Evolutionary conservation across 2,888 invertebrate genomes (phyloP).

Genomic region (Liopterus haemorrhoidalis): DNA sequence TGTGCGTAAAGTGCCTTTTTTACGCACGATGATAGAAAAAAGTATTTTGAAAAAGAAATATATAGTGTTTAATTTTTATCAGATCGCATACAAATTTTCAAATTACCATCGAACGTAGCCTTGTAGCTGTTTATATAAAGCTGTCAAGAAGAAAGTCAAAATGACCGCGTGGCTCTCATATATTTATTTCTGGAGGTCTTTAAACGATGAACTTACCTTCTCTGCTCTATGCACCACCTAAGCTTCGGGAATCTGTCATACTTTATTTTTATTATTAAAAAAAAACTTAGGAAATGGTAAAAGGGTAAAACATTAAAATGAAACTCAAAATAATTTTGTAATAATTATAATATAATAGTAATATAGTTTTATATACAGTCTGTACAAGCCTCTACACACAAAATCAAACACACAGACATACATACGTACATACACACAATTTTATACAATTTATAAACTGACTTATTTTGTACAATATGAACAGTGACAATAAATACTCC

Average conservation of each 20-base stretch:
- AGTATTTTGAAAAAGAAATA: too few relatives aligned
- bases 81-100: too few relatives aligned
- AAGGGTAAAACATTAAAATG: slow-evolving; percentile 26
- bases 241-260: too few relatives aligned
- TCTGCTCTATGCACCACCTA: neutral
- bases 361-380: slow-evolving; percentile 39
- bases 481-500: slow-evolving; percentile 43
- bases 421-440: slow-evolving; percentile 15
- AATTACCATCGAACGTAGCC: too few relatives aligned
- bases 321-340: slow-evolving; percentile 20
- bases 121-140: too few relatives aligned
- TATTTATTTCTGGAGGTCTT: neutral
- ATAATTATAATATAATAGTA: slow-evolving; percentile 20
- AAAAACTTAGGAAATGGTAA: too few relatives aligned
- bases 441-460: slow-evolving; percentile 15
- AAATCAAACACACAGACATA: slow-evolving; percentile 7
- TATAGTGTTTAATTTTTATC: too few relatives aligned
- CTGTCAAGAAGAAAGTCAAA: too few relatives aligned
- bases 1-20: too few relatives aligned
- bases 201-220: neutral
- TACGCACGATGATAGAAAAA: too few relatives aligned
- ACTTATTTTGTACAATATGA: slow-evolving; percentile 34
- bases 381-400: slow-evolving; percentile 38
- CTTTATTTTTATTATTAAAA: slow-evolving; percentile 7
- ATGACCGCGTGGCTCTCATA: too few relatives aligned